A percentile compares a stretch with the other conserved stretches of the same genome.
Evolutionary conservation across 1,140 invertebrate genomes (phyloP).

Genomic region (Scaptomyza hsui): DNA sequence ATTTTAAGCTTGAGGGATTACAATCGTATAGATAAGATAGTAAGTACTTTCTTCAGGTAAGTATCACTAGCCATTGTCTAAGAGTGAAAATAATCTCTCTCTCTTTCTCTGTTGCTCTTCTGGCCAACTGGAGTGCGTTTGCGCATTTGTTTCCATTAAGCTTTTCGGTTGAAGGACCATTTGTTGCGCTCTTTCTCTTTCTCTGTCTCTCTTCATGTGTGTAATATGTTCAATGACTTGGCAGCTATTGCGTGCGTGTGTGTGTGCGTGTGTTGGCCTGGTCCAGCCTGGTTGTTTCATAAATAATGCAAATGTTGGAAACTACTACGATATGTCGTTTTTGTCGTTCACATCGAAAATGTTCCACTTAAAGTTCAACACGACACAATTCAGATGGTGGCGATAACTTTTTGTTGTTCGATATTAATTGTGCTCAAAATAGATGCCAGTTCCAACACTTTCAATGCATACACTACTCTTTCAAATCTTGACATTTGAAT

Average conservation of each 20-base stretch:
- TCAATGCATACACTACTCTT: slow-evolving; percentile 17
- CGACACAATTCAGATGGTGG: slow-evolving; percentile 36
- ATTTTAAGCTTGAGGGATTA: background rate
- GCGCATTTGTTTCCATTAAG: slow-evolving; percentile 6
- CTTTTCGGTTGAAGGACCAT: slow-evolving; percentile 1
- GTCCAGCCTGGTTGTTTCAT: slow-evolving; percentile 28
- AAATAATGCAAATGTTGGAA: slow-evolving; percentile 55
- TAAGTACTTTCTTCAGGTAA: slow-evolving; percentile 2
- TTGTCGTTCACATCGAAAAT: slow-evolving; percentile 1
- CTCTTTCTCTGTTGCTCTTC: background rate
- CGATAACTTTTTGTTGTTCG: slow-evolving; percentile 15
- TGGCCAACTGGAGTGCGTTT: slow-evolving; percentile 18
- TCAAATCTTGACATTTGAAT: slow-evolving; percentile 40
- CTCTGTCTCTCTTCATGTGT: background rate
- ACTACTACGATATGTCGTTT: slow-evolving; percentile 16
- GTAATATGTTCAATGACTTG: background rate
- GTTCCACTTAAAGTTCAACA: slow-evolving; percentile 41
- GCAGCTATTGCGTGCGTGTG: slow-evolving; percentile 2
- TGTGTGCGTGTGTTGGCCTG: background rate
- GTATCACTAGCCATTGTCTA: slow-evolving; percentile 1
- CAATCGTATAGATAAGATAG: background rate
- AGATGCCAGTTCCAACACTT: slow-evolving; percentile 24
- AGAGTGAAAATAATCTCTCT: slow-evolving; percentile 4
- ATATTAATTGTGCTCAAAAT: slow-evolving; percentile 46
- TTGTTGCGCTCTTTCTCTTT: background rate